Evolutionary conservation across 2,797 vertebrate genomes (phyloP), one percentile per base, ranked within the genome.

Genomic region (Thunnus albacares): DNA sequence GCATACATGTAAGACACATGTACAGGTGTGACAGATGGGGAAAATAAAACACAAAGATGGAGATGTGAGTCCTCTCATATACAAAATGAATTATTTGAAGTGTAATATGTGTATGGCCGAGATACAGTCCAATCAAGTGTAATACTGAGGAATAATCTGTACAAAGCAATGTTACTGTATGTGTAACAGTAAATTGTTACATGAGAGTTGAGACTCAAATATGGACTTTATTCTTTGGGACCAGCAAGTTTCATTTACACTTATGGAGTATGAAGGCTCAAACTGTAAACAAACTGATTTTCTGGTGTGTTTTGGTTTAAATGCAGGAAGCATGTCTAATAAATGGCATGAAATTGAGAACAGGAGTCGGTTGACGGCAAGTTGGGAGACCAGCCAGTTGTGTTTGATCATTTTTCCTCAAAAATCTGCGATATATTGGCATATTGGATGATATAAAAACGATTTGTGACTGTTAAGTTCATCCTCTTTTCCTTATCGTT

Each of bases 1-100:
- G 67, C 71, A 89, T 66, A 92, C 74, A 83, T 85, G 82, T 86
- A 22, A 77, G 61, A 90, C 86, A 92, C 87, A 92, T 84, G 84
- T 80, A 90, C 66, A 89, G 74, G 49, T 68, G 59, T 77, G 83
- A 75, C 66, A 79, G 56, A 89, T 84, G 87, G 3, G 52, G 8
- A 64, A 89, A 87, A 74, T 56, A 80, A 83, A 82, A 84, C 14
- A 7, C 41, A 81, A 28, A 59, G 24, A 79, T 76, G 76, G 64
- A 62, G 63, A 79, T 24, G 67, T 8, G 18, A 75, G 8, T 14
- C 7, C 6, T 35, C 1, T 71, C 3, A 35, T 38, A 24, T 11
- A 58, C 35, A 75, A 20, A 6, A 18, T 35, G 28, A 56, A 38
- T 24, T 22, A 20, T 45, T 56, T 61, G 33, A 10, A 59, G 35